These are phyloP conservation scores for Columbina picui DNA, from an alignment of 2,113 vertebrate species.

Conservation along the genomic window DNA sequence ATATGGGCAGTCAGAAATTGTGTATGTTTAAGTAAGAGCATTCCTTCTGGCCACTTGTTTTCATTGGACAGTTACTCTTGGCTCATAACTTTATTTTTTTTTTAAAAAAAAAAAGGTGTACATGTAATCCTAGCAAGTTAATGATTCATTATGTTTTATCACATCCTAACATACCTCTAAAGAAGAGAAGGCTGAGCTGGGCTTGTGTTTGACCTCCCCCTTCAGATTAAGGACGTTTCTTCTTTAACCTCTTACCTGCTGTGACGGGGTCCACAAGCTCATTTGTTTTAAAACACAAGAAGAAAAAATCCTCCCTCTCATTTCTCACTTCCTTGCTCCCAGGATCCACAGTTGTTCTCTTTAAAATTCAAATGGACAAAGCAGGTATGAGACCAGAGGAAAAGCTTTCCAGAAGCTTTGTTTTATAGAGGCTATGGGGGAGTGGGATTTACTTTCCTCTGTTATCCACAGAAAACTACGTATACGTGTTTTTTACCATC, in stretches of 20 bases:
- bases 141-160: conserved; percentile 58
- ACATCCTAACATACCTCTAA: conserved; percentile 2
- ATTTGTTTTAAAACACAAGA: not conserved
- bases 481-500: not conserved
- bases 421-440: not conserved
- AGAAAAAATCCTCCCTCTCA: not conserved
- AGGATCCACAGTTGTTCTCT: not conserved
- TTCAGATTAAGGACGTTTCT: not conserved
- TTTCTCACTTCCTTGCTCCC: not conserved
- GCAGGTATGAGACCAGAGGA: not conserved
- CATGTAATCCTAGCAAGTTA: conserved; percentile 6
- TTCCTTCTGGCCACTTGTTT: conserved; percentile 32
- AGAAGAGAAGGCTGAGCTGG: conserved; percentile 18
- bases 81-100: not conserved
- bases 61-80: not conserved
- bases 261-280: not conserved
- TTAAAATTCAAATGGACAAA: not conserved
- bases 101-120: not conserved
- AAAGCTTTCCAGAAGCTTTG: not conserved
- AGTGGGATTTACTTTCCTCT: not conserved
- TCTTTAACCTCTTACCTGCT: conserved; percentile 41
- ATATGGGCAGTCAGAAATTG: conserved; percentile 47
- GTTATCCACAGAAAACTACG: not conserved
- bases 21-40: conserved; percentile 35
- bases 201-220: conserved; percentile 9